These are phyloP conservation scores for Nephrotoma appendiculata DNA, from an alignment of 2,888 invertebrate genomes.

Conservation along the genomic window DNA sequence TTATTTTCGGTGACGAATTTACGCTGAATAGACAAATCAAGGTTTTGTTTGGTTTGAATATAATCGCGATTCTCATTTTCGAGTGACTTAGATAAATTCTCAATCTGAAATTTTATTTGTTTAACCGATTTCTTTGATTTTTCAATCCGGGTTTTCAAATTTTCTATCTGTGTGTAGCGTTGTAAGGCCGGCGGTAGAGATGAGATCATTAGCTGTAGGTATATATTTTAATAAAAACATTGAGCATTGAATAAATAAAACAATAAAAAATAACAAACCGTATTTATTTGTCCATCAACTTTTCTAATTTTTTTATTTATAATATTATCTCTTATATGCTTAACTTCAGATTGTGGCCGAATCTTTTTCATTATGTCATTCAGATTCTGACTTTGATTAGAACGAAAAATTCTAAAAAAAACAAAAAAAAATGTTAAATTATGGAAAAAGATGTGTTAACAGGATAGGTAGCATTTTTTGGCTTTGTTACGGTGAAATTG, in stretches of 20 bases:
- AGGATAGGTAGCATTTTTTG: no score
- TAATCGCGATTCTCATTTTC: neutral
- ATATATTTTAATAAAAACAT: neutral
- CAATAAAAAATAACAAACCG: neutral
- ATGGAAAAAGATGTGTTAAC: no score
- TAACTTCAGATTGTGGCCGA: neutral
- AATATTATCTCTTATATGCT: neutral
- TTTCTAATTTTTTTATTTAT: neutral
- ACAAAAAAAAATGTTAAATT: neutral
- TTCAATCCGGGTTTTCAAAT: neutral
- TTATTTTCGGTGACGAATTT: neutral
- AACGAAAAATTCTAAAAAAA: neutral
- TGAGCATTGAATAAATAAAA: neutral
- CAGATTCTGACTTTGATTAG: neutral
- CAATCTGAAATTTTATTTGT: neutral
- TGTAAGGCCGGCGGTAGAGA: neutral
- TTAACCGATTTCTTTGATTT: neutral
- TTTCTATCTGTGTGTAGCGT: neutral
- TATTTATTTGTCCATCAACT: neutral
- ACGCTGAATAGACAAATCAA: neutral
- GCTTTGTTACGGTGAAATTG: no score
- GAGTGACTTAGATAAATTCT: neutral
- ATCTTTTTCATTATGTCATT: neutral
- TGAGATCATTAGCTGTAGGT: neutral
- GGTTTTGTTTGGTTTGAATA: neutral